These are phyloP conservation scores for Ceraclea dissimilis DNA, from an alignment of 2,888 invertebrate species.

Conservation along the genomic window DNA sequence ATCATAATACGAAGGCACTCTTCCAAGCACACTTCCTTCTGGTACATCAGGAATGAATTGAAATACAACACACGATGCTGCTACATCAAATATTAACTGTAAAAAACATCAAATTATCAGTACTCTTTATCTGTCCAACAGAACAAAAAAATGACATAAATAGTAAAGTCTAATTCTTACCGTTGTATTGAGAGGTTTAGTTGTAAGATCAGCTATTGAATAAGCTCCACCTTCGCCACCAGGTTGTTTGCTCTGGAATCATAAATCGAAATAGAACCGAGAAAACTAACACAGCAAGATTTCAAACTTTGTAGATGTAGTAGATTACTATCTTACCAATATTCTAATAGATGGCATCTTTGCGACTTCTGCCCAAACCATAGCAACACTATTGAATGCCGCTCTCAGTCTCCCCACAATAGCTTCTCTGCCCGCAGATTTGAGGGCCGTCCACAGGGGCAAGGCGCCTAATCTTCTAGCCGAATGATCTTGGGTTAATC, in stretches of 20 bases:
- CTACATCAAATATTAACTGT: slow-evolving; percentile 63
- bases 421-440: slow-evolving; percentile 63
- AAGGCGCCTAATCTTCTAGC: slow-evolving; percentile 64
- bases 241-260: slow-evolving; percentile 66
- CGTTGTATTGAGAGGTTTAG: slow-evolving; percentile 53
- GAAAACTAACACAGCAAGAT: background rate
- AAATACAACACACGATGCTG: slow-evolving; percentile 80
- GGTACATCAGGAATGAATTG: slow-evolving; percentile 65
- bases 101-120: slow-evolving; percentile 29
- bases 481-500: slow-evolving; percentile 45
- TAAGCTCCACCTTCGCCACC: slow-evolving; percentile 64
- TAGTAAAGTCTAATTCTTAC: no score
- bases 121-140: background rate
- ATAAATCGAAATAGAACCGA: background rate
- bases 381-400: slow-evolving; percentile 67
- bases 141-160: background rate
- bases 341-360: slow-evolving; percentile 62
- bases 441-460: slow-evolving; percentile 77
- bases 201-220: slow-evolving; percentile 53
- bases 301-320: background rate
- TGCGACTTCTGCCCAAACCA: slow-evolving; percentile 51
- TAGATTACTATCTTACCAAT: slow-evolving; percentile 50
- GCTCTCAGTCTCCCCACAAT: slow-evolving; percentile 63
- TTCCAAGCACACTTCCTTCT: slow-evolving; percentile 39
- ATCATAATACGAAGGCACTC: slow-evolving; percentile 69